phyloP scores from a whole-genome alignment of 2,888 invertebrate genomes.

The Hypsopygia costalis region DNA sequence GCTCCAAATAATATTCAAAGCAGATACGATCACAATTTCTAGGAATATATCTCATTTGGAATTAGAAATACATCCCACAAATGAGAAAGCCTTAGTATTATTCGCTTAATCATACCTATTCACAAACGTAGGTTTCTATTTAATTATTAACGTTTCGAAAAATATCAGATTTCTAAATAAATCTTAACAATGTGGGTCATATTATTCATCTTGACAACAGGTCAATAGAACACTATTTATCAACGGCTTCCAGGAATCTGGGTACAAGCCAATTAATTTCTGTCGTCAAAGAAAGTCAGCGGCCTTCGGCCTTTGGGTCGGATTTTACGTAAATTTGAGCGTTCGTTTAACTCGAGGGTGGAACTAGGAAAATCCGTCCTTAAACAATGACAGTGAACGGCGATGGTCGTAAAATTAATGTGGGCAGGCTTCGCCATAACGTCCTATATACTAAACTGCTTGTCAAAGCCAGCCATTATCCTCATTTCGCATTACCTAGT shows the following conservation, averaged over 20 bases:
- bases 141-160: too few species aligned
- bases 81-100: too few species aligned
- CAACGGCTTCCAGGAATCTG: conserved; percentile 13
- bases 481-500: conserved; percentile 29
- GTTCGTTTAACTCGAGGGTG: conserved; percentile 13
- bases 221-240: conserved; percentile 12
- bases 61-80: too few species aligned
- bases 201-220: not conserved
- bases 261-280: conserved; percentile 17
- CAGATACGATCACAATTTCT: too few species aligned
- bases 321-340: conserved; percentile 17
- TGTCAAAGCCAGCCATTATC: conserved; percentile 38
- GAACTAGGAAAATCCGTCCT: conserved; percentile 23
- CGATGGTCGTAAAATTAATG: conserved; percentile 26
- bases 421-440: conserved; percentile 13
- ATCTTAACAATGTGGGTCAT: conserved; percentile 8
- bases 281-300: conserved; percentile 13
- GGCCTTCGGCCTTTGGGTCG: conserved; percentile 12
- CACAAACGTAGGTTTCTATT: too few species aligned
- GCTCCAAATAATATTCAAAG: too few species aligned
- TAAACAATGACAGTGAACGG: conserved; percentile 29
- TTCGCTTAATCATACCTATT: too few species aligned
- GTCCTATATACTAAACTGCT: conserved; percentile 26
- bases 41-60: not conserved
- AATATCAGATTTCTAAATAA: conserved; percentile 18